phyloP scores from a whole-genome alignment of 2,888 invertebrate species.

The Sinotaia quadrata region DNA sequence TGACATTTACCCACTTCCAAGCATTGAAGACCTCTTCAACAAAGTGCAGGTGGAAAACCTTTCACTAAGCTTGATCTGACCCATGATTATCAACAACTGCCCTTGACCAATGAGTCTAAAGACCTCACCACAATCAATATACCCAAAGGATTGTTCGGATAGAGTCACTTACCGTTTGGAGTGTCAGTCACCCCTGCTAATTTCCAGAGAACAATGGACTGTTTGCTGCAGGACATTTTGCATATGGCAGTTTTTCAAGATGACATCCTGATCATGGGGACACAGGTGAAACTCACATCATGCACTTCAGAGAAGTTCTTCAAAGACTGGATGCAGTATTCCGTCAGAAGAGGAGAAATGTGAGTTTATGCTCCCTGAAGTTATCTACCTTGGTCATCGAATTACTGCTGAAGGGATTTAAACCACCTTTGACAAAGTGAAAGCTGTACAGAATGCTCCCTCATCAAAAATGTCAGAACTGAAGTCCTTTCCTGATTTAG shows the following conservation, averaged over 20 bases:
- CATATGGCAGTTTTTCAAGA: background rate
- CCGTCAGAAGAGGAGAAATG: background rate
- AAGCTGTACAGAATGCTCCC: background rate
- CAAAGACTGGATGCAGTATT: background rate
- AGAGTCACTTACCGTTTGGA: constrained; percentile 20
- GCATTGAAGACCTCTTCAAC: constrained; percentile 16
- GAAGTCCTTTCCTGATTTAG: background rate
- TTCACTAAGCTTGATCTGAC: constrained; percentile 22
- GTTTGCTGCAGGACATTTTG: background rate
- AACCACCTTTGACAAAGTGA: constrained; percentile 1
- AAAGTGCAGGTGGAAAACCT: constrained; percentile 3
- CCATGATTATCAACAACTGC: constrained; percentile 20
- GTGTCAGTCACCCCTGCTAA: constrained; percentile 23
- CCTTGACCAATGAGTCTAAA: too few relatives aligned
- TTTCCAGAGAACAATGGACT: constrained; percentile 28
- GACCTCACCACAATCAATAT: constrained; percentile 25
- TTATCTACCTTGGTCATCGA: background rate
- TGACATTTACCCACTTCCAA: constrained; percentile 12
- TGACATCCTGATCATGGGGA: background rate
- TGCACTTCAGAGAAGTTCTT: background rate
- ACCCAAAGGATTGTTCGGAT: constrained; percentile 18
- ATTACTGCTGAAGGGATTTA: background rate
- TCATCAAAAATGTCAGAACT: background rate
- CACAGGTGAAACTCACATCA: constrained; percentile 1
- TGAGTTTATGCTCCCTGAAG: constrained; percentile 4